These are phyloP conservation scores for Orthonyx spaldingii DNA, from an alignment of 2,113 vertebrate genomes.

Conservation along the genomic window DNA sequence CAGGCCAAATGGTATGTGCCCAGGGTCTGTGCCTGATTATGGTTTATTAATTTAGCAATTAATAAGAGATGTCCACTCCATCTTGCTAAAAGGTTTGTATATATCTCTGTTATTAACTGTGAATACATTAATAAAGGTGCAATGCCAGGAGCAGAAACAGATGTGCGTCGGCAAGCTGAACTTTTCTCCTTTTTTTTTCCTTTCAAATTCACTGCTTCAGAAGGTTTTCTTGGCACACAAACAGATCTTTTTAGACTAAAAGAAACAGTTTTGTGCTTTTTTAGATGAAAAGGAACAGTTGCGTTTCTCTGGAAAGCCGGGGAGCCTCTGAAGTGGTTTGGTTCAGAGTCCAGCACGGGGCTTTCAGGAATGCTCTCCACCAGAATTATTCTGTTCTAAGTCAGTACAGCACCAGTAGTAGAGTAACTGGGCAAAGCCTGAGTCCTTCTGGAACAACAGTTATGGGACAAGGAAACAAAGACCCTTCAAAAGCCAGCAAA, in stretches of 20 bases:
- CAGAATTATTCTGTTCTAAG: neutral
- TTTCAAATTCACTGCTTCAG: neutral
- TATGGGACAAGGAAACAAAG: neutral
- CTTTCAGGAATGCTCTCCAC: neutral
- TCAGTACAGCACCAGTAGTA: neutral
- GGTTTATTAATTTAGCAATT: conserved; percentile 27
- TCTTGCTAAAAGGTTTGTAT: neutral
- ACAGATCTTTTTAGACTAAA: neutral
- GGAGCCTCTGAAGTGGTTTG: neutral
- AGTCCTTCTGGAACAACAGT: neutral
- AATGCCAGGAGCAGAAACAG: neutral
- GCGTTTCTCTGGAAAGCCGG: neutral
- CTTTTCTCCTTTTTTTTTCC: neutral
- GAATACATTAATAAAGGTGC: neutral
- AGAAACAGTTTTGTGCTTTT: neutral
- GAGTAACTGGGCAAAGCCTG: neutral
- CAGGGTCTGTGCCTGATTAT: neutral
- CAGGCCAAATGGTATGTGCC: neutral
- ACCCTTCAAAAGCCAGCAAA: neutral
- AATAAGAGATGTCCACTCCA: neutral
- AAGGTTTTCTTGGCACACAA: neutral
- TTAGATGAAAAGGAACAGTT: neutral
- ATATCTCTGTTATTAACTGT: neutral
- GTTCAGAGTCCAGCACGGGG: fast-evolving
- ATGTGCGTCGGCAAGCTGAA: neutral